Conservation (phyloP, 2,113 vertebrate species). For the Cyprinodon variegatus region DNA sequence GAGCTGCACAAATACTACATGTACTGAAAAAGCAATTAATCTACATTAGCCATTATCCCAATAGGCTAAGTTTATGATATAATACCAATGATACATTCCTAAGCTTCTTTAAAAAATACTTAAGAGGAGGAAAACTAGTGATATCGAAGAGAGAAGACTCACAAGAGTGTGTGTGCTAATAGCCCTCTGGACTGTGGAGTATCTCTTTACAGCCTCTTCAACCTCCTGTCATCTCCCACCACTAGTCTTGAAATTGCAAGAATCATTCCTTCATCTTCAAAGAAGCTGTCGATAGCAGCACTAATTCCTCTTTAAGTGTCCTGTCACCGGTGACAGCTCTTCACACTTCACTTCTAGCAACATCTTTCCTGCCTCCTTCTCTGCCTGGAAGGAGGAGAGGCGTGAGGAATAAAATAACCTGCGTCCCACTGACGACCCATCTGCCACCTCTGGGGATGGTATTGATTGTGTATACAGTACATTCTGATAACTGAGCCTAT, state of each 20-base stretch:
- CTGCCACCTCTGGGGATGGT: constrained; percentile 33
- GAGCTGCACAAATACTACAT: not conserved
- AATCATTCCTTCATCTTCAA: constrained; percentile 25
- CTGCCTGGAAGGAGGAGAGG: not conserved
- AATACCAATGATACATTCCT: constrained; percentile 4
- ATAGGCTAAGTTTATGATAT: not conserved
- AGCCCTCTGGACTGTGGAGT: constrained; percentile 40
- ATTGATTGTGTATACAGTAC: constrained; percentile 64
- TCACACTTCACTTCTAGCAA: constrained; percentile 7
- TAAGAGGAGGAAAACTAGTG: constrained; percentile 20
- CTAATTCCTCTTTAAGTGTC: constrained; percentile 47
- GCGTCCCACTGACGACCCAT: constrained; percentile 21
- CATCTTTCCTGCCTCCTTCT: constrained; percentile 6
- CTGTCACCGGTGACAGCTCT: constrained; percentile 46
- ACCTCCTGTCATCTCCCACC: constrained; percentile 35
- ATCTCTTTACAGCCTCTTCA: constrained; percentile 26
- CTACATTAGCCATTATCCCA: constrained; percentile 7
- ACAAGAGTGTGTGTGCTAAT: constrained; percentile 21
- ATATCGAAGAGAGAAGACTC: constrained; percentile 24
- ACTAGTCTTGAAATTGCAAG: constrained; percentile 33
- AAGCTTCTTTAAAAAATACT: constrained; percentile 10
- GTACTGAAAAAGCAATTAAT: not conserved
- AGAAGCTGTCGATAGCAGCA: constrained; percentile 25
- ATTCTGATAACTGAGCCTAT: constrained; percentile 63
- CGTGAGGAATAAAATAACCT: constrained; percentile 37